Evolutionary conservation across 2,888 invertebrate species (phyloP).

Genomic region (Diloba caeruleocephala): DNA sequence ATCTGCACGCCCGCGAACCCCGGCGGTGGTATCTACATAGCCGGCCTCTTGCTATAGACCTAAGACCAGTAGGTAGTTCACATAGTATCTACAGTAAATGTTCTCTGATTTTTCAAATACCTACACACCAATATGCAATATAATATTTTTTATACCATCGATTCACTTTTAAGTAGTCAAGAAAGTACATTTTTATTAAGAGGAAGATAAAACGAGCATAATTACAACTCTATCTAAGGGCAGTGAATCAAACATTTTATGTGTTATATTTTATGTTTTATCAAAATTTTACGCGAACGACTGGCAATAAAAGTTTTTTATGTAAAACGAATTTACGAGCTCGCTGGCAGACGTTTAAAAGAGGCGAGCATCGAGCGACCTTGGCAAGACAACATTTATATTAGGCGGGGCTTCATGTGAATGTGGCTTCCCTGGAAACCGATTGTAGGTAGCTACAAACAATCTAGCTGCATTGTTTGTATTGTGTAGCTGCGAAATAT

Average conservation of each 20-base stretch:
- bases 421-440: not conserved
- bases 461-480: no score
- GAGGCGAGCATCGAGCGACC: not conserved
- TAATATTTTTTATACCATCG: conserved; percentile 13
- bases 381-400: conserved; percentile 4
- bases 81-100: not conserved
- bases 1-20: no score
- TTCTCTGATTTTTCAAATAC: not conserved
- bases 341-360: conserved; percentile 34
- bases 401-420: conserved; percentile 2
- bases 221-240: conserved; percentile 54
- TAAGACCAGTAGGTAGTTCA: no score
- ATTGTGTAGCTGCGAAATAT: no score
- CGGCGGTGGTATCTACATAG: no score
- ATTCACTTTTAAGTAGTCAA: conserved; percentile 32
- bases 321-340: conserved; percentile 53
- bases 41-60: no score
- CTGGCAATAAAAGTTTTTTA: conserved; percentile 54
- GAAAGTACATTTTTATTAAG: conserved; percentile 45
- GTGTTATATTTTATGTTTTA: conserved; percentile 56
- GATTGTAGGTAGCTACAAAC: no score
- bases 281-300: conserved; percentile 54
- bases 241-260: conserved; percentile 57
- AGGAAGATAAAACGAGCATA: conserved; percentile 48
- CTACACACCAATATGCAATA: not conserved